phyloP scores from a whole-genome alignment of 2,113 vertebrate species.

The Sitta europaea region DNA sequence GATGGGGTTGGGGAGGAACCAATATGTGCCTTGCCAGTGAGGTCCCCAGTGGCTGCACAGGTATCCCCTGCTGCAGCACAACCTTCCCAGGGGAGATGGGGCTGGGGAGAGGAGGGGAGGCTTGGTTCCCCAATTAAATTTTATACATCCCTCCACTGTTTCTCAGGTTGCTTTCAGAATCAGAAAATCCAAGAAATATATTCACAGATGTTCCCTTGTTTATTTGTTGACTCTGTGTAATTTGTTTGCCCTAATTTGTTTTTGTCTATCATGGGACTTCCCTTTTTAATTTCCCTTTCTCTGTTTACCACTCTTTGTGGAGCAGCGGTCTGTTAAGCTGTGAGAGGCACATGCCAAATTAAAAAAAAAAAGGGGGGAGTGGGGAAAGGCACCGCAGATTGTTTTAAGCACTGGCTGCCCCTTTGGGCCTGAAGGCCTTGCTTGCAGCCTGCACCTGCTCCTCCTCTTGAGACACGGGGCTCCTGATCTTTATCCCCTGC shows the following conservation, averaged over 20 bases:
- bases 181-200: conserved; percentile 88
- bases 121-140: conserved; percentile 47
- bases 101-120: neutral
- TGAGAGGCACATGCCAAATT: conserved; percentile 89
- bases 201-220: conserved; percentile 98
- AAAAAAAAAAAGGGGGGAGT: conserved; percentile 67
- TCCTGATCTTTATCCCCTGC: conserved; percentile 96
- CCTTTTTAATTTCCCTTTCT: conserved; percentile 99
- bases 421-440: conserved; percentile 95
- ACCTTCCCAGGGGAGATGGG: neutral
- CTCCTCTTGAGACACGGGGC: conserved; percentile 89
- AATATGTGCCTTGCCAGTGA: fast-evolving
- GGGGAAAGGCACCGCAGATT: conserved; percentile 84
- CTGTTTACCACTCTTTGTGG: conserved; percentile 99
- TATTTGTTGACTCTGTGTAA: conserved; percentile 99
- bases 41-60: neutral
- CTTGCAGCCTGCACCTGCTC: conserved; percentile 98
- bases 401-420: conserved; percentile 96
- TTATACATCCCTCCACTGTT: conserved; percentile 68
- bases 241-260: conserved; percentile 99
- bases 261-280: conserved; percentile 95
- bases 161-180: conserved; percentile 78
- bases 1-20: fast-evolving
- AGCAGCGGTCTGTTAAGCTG: conserved; percentile 97
- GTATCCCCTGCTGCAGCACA: neutral